Evolutionary conservation across 2,113 vertebrate species (phyloP).

Genomic region (Mandrillus leucophaeus): DNA sequence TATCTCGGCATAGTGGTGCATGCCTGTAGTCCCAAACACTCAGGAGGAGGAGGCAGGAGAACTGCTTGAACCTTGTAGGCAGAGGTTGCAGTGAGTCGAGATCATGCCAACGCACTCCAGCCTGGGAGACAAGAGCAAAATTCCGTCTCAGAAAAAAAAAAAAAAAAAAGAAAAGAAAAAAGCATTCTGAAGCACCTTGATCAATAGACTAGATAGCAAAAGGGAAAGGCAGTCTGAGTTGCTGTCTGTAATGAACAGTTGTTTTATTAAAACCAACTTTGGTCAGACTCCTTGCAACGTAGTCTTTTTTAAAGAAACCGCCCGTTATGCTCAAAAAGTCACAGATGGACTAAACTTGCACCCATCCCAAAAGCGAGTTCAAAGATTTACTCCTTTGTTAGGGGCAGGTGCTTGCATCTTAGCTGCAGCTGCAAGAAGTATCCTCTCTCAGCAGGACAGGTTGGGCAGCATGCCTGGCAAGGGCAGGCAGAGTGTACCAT

Average conservation of each 20-base stretch:
- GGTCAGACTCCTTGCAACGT: background rate
- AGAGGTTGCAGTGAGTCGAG: too few species aligned
- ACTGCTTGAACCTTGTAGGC: too few species aligned
- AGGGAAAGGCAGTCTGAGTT: background rate
- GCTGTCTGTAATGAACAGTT: background rate
- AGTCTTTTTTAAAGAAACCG: background rate
- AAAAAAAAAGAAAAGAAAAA: background rate
- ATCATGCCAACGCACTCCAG: too few species aligned
- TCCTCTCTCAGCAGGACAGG: background rate
- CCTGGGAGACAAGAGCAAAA: too few species aligned
- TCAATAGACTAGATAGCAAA: conserved; percentile 17
- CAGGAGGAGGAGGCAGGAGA: too few species aligned
- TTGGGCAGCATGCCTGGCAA: background rate
- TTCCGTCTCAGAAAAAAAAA: too few species aligned
- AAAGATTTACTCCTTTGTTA: background rate
- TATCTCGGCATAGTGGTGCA: too few species aligned
- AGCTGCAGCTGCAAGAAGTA: background rate
- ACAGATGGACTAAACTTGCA: background rate
- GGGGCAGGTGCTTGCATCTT: background rate
- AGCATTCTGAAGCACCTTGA: background rate
- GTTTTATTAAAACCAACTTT: conserved; percentile 34
- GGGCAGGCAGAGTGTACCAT: background rate
- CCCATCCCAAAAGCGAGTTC: background rate
- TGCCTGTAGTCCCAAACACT: too few species aligned
- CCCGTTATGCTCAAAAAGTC: background rate